Conservation (phyloP, 1,140 invertebrate genomes). For the Drosophila azteca region DNA sequence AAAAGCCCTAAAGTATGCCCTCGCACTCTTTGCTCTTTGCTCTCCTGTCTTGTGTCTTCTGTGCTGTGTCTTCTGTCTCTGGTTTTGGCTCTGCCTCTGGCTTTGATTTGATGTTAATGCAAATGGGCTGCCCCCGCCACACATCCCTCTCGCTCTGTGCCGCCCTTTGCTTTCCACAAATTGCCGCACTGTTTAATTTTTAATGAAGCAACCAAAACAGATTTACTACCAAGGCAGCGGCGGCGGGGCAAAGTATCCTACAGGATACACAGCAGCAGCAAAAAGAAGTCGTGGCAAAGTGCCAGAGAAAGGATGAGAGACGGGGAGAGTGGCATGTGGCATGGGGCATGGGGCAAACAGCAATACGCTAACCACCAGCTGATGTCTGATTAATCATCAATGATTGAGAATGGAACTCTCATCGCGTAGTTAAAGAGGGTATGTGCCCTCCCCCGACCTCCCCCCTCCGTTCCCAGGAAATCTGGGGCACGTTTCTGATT, state of each 20-base stretch:
- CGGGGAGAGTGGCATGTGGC: not conserved
- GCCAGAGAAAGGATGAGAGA: conserved; percentile 1
- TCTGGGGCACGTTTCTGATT: conserved; percentile 59
- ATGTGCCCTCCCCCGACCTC: no score
- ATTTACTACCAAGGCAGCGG: conserved; percentile 65
- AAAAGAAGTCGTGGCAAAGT: no score
- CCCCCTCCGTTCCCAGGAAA: conserved; percentile 21
- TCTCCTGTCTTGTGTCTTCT: not conserved
- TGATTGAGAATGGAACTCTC: conserved; percentile 60
- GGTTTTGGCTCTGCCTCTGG: conserved; percentile 4
- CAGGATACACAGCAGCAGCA: conserved; percentile 5
- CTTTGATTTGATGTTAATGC: conserved; percentile 77
- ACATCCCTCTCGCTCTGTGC: not conserved
- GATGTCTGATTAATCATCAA: conserved; percentile 76
- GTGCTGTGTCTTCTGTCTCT: not conserved
- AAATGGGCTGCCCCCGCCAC: conserved; percentile 47
- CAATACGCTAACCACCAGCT: conserved; percentile 50
- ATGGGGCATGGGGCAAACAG: not conserved
- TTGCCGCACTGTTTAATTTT: conserved; percentile 66
- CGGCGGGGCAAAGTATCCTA: not conserved
- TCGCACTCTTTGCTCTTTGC: conserved; percentile 22
- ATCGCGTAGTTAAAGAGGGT: no score
- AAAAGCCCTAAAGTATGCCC: conserved; percentile 50
- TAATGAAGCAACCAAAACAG: conserved; percentile 72
- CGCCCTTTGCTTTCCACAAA: conserved; percentile 18